These are phyloP conservation scores for Turritopsis rubra DNA, from an alignment of 30 jellyfish, hydroid and myxozoan species.

Conservation along the genomic window DNA sequence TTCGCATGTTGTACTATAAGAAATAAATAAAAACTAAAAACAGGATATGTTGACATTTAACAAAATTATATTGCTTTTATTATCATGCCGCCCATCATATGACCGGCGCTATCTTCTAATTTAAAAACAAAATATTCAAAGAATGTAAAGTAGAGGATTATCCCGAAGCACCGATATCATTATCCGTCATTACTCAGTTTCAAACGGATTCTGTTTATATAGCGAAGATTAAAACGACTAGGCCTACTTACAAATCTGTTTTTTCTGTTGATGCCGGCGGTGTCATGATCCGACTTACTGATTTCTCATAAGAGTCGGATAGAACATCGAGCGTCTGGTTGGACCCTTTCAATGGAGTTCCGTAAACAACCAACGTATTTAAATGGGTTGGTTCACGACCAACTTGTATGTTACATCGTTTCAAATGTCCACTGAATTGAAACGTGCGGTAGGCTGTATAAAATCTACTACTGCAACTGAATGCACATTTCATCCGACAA, in stretches of 20 bases:
- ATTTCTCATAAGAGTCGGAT: background rate
- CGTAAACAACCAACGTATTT: slow-evolving; percentile 73
- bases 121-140: background rate
- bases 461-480: slow-evolving; percentile 90
- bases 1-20: slow-evolving; percentile 10
- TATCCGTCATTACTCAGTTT: background rate
- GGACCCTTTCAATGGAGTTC: slow-evolving; percentile 43
- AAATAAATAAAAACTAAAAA: background rate
- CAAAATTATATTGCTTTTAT: background rate
- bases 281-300: background rate
- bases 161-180: background rate
- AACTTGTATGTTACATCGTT: slow-evolving; percentile 58
- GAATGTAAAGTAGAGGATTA: too few species aligned
- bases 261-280: background rate
- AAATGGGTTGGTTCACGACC: slow-evolving; percentile 61
- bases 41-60: background rate
- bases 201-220: background rate
- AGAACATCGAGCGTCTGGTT: background rate
- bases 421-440: slow-evolving; percentile 82
- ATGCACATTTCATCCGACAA: slow-evolving; percentile 88
- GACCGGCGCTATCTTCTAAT: background rate
- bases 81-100: background rate
- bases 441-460: slow-evolving; percentile 77
- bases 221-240: too few species aligned
- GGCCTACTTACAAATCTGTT: background rate